phyloP scores from a whole-genome alignment of 2,113 vertebrate genomes.

The Pachyramphus minor region DNA sequence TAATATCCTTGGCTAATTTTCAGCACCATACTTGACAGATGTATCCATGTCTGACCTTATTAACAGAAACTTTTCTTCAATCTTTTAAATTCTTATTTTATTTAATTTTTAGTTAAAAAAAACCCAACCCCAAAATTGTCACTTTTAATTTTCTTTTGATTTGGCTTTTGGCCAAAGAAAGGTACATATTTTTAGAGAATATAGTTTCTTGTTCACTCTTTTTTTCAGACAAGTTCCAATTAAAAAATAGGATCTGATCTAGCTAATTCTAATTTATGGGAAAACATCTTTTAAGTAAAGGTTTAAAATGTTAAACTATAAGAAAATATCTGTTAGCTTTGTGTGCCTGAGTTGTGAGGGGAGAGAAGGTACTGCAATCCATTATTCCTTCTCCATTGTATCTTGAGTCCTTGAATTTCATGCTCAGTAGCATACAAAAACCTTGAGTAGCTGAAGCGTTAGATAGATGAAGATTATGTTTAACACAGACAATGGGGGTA shows the following conservation, averaged over 20 bases:
- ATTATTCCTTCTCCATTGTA: background rate
- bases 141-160: background rate
- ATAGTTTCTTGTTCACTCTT: background rate
- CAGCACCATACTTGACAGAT: background rate
- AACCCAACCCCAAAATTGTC: no score
- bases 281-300: background rate
- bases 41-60: background rate
- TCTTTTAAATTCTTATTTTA: background rate
- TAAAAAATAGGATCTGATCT: background rate
- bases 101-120: background rate
- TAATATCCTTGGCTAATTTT: background rate
- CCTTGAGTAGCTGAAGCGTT: background rate
- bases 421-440: background rate
- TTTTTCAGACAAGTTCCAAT: background rate
- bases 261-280: background rate
- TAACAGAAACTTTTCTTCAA: background rate
- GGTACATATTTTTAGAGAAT: background rate
- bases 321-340: background rate
- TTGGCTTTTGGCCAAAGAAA: background rate
- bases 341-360: background rate
- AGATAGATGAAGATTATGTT: background rate
- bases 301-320: background rate
- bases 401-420: background rate
- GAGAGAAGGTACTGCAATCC: background rate
- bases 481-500: background rate